phyloP scores from a whole-genome alignment of 2,797 vertebrate species.

The Enteromius thamalakanensis region DNA sequence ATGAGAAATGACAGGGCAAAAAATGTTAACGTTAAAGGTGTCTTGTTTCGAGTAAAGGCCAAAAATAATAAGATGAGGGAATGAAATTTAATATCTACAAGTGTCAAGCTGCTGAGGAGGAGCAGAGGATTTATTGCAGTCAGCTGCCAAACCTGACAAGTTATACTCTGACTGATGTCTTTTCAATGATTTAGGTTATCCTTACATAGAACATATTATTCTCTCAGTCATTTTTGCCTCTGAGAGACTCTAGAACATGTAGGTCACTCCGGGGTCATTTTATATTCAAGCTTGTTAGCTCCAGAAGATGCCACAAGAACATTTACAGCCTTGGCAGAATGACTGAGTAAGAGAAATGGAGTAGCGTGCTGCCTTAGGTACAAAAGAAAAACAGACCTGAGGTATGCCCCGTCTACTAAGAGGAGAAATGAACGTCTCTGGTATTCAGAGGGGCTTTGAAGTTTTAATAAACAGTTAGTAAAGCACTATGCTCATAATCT shows the following conservation, averaged over 20 bases:
- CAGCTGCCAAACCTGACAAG: constrained; percentile 42
- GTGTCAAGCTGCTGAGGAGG: constrained; percentile 34
- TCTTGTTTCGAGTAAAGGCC: constrained; percentile 28
- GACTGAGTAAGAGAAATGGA: constrained; percentile 7
- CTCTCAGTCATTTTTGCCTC: neutral
- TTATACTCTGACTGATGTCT: constrained; percentile 22
- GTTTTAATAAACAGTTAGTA: constrained; percentile 18
- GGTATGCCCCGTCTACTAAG: neutral
- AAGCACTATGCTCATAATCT: neutral
- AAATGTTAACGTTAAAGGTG: constrained; percentile 14
- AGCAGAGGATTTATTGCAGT: constrained; percentile 27
- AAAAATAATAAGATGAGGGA: constrained; percentile 36
- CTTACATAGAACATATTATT: constrained; percentile 3
- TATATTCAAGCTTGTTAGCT: neutral
- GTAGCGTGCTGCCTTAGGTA: neutral
- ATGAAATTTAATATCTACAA: constrained; percentile 44
- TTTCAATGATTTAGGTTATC: neutral
- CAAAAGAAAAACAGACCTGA: constrained; percentile 18
- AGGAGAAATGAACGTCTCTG: neutral
- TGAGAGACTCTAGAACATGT: neutral
- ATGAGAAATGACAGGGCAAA: constrained; percentile 22
- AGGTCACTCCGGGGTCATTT: constrained; percentile 1
- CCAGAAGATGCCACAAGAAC: constrained; percentile 11
- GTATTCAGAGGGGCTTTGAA: constrained; percentile 10
- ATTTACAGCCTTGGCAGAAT: neutral